Percentiles rank a stretch among this genome's conserved stretches.
phyloP scores from a whole-genome alignment of 1,140 invertebrate species.

The Neodiprion pinetum region DNA sequence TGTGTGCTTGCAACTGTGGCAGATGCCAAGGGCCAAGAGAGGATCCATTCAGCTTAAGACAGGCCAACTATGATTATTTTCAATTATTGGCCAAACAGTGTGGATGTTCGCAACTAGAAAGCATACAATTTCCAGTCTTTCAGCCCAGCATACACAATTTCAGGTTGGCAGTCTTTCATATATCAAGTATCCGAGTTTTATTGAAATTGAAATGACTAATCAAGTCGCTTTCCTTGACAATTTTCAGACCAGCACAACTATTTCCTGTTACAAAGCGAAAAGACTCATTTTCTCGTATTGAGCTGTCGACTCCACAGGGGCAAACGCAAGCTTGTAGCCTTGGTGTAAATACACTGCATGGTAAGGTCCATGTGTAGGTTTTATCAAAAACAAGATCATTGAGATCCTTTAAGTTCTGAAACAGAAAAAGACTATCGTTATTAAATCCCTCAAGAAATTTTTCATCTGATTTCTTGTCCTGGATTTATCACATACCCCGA shows the following conservation, averaged over 20 bases:
- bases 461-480: background rate
- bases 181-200: conserved; percentile 10
- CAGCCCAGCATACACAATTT: conserved; percentile 72
- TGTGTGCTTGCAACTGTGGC: conserved; percentile 92
- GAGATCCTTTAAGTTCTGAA: background rate
- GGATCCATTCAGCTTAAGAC: conserved; percentile 85
- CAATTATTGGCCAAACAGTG: conserved; percentile 76
- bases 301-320: conserved; percentile 48
- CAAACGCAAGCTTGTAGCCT: conserved; percentile 59
- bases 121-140: conserved; percentile 82
- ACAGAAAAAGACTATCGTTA: background rate
- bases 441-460: conserved; percentile 3
- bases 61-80: conserved; percentile 91
- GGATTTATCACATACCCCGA: too few species aligned
- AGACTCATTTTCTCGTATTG: conserved; percentile 50
- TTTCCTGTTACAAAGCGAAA: conserved; percentile 53
- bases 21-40: conserved; percentile 81
- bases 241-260: conserved; percentile 60
- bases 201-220: background rate
- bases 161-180: conserved; percentile 37
- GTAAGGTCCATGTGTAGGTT: conserved; percentile 30
- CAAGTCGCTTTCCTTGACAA: conserved; percentile 19
- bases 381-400: conserved; percentile 15
- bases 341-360: conserved; percentile 49
- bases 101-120: conserved; percentile 73